Percentiles rank a stretch among this genome's conserved stretches.
Evolutionary conservation across 2,888 invertebrate species (phyloP).

Genomic region (Pterostichus madidus): DNA sequence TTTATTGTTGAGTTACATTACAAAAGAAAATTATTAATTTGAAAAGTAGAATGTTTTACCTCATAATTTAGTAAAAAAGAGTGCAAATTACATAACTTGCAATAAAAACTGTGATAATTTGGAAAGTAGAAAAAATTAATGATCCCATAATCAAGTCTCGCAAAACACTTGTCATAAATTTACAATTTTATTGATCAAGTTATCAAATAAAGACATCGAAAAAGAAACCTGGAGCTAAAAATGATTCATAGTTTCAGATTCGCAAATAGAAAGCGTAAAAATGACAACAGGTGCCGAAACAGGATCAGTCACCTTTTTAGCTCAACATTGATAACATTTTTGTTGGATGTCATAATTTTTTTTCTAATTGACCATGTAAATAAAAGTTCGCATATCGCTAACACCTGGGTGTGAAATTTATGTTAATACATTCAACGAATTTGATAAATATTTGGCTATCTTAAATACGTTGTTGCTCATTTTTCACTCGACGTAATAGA

Average conservation of each 20-base stretch:
- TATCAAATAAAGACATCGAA: neutral
- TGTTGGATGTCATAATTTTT: constrained; percentile 38
- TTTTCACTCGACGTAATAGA: neutral
- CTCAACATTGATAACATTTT: constrained; percentile 22
- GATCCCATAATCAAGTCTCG: neutral
- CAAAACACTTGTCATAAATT: neutral
- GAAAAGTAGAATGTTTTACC: no score
- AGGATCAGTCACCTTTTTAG: neutral
- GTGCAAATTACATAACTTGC: neutral
- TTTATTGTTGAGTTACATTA: neutral
- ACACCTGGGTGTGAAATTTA: constrained; percentile 32
- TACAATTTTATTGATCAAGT: constrained; percentile 10
- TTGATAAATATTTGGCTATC: constrained; percentile 37
- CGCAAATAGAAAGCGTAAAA: constrained; percentile 27
- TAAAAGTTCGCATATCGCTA: neutral
- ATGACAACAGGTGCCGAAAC: neutral
- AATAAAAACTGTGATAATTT: neutral
- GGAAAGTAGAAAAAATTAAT: no score
- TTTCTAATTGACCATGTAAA: constrained; percentile 29
- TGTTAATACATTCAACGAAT: neutral
- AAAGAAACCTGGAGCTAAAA: neutral
- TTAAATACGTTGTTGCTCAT: constrained; percentile 15
- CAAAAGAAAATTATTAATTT: no score
- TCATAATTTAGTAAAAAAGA: no score
- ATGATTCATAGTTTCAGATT: constrained; percentile 27